Evolutionary conservation across 1,140 invertebrate genomes (phyloP).

Genomic region (Meloidogyne floridensis): DNA sequence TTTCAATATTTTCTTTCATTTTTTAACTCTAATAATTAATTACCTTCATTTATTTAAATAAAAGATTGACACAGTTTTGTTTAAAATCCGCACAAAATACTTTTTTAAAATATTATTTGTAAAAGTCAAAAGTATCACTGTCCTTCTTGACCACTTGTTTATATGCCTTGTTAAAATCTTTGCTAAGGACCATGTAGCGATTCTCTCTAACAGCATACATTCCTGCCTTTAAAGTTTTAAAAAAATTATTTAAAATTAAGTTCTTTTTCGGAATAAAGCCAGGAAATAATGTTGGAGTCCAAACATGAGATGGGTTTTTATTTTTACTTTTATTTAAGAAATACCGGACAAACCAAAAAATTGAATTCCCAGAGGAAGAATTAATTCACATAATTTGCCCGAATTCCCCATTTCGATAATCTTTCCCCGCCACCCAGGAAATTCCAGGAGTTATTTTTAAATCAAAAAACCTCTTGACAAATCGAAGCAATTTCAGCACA

Average conservation of each 20-base stretch:
- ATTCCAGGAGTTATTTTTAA: conserved; percentile 11
- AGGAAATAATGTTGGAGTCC: no score
- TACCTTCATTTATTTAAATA: background rate
- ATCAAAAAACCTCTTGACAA: conserved; percentile 83
- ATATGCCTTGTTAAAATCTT: conserved; percentile 99
- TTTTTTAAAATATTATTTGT: conserved; percentile 78
- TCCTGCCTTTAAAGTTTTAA: conserved; percentile 71
- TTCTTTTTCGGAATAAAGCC: no score
- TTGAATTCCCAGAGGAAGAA: no score
- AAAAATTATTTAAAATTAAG: conserved; percentile 40
- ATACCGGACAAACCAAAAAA: no score
- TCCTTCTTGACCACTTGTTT: conserved; percentile 99
- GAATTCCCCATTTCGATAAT: no score
- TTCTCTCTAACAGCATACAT: conserved; percentile 98
- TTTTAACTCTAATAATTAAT: background rate
- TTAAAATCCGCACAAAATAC: background rate
- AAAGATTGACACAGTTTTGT: background rate
- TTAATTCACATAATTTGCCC: no score
- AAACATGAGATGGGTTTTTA: no score
- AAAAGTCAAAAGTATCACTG: conserved; percentile 98
- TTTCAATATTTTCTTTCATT: background rate
- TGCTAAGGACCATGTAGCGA: conserved; percentile 93
- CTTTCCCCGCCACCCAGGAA: no score
- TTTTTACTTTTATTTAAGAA: no score
- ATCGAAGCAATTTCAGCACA: conserved; percentile 99